phyloP scores from a whole-genome alignment of 2,113 vertebrate genomes.

The Heterotilapia buettikoferi region DNA sequence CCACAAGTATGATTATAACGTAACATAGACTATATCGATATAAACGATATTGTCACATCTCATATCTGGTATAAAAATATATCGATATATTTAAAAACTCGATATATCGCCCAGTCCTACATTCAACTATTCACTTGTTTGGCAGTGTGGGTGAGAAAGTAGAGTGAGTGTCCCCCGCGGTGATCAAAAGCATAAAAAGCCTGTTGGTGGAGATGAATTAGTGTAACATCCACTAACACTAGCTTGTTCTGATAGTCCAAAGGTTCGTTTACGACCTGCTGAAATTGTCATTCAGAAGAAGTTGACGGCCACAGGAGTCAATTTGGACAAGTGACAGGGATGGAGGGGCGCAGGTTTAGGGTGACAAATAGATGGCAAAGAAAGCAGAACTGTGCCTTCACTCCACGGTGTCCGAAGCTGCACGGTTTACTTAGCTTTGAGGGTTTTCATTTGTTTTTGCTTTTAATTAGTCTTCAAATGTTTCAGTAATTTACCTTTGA shows the following conservation, averaged over 20 bases:
- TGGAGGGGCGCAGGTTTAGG: rapidly evolving
- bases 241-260: background rate
- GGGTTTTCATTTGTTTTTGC: background rate
- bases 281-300: background rate
- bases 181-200: background rate
- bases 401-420: background rate
- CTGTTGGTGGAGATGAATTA: background rate
- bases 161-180: background rate
- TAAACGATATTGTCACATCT: background rate
- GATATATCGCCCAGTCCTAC: background rate
- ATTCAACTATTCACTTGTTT: background rate
- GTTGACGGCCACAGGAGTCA: background rate
- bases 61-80: background rate
- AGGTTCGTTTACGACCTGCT: background rate
- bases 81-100: background rate
- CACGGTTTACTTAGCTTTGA: background rate
- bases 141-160: background rate
- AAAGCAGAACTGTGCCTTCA: background rate
- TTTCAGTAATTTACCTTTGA: background rate
- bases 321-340: background rate
- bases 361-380: background rate
- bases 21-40: background rate
- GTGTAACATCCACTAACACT: background rate
- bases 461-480: background rate
- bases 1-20: background rate